Evolutionary conservation across 2,113 vertebrate genomes (phyloP), one percentile per base, ranked within the genome.

Genomic region (Indri indri): DNA sequence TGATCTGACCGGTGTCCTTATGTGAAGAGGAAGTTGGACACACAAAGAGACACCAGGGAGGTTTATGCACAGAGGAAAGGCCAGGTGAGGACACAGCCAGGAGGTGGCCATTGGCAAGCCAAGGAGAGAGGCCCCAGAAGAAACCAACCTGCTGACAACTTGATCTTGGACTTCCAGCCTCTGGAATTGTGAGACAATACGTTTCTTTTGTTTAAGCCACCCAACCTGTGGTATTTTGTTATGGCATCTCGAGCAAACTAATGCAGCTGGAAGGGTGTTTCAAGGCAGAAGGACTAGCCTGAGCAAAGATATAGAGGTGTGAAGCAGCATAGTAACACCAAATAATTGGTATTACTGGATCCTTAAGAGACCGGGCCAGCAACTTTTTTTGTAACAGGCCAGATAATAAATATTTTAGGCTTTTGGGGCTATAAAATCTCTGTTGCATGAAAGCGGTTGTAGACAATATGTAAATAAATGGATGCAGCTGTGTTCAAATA

Each of bases 241-340:
- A 34, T 0, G 25, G 42, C 8, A 30, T 81, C 37, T 50, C 6
- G 3, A 11, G 52, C 68, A 40, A 61, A 10, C 71, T 9, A 4
- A 40, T 18, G 8, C n/a, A 71, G 8, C 9, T 50, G 73, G n/a
- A 63, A 86, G 57, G 57, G n/a, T 6, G 27, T 54, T 80, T 25
- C 37, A 37, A 68, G 45, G 77, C 52, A 20, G 37, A 66, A 9
- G n/a, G 37, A 17, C 18, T 3, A 18, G 27, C 37, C n/a, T 6
- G 27, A 63, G 61, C 68, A n/a, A 65, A 92, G 85, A 82, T 0
- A 22, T 2, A 37, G 40, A 74, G 20, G 34, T 5, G 20, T 32
- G 50, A 52, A n/a, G 20, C 27, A 34, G n/a, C 0, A 0, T 14
- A 30, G 57, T 4, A 5, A 65, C 3, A 30, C 47, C 13, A 25